These are phyloP conservation scores for Hyalella azteca DNA, from an alignment of 2,888 invertebrate species.

Conservation along the genomic window DNA sequence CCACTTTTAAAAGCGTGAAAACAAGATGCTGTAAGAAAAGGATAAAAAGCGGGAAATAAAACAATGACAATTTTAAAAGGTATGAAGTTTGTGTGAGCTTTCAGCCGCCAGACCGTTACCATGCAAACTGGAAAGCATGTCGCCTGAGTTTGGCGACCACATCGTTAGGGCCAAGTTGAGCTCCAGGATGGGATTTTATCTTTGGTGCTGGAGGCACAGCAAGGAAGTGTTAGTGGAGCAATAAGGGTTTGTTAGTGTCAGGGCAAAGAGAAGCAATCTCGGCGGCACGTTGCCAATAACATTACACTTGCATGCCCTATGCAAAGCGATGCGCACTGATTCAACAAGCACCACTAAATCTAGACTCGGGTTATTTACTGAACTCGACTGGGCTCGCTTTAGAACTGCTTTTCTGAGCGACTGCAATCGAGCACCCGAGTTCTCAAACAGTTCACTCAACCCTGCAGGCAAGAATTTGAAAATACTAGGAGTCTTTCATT, in stretches of 20 bases:
- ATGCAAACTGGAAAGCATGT: constrained; percentile 15
- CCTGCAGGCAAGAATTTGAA: neutral
- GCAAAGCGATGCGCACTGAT: constrained; percentile 29
- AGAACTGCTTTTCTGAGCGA: neutral
- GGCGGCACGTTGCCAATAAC: constrained; percentile 32
- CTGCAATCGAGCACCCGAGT: neutral
- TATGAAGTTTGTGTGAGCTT: neutral
- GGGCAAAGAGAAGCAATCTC: neutral
- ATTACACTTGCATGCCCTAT: constrained; percentile 36
- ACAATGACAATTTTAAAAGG: too few relatives aligned
- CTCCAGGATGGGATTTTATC: constrained; percentile 4
- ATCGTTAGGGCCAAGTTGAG: constrained; percentile 10
- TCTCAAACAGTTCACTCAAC: neutral
- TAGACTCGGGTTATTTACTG: too few relatives aligned
- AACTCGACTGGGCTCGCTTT: constrained; percentile 4
- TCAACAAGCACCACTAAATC: constrained; percentile 18
- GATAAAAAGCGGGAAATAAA: too few relatives aligned
- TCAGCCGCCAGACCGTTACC: neutral
- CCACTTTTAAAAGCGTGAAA: too few relatives aligned
- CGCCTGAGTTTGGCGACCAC: neutral
- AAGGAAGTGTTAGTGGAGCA: constrained; percentile 21
- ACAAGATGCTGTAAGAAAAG: too few relatives aligned
- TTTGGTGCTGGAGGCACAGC: neutral
- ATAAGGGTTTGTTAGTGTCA: constrained; percentile 29
- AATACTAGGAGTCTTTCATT: neutral